Conservation (phyloP, 2,113 vertebrate genomes). For the Megaceryle torquata region DNA sequence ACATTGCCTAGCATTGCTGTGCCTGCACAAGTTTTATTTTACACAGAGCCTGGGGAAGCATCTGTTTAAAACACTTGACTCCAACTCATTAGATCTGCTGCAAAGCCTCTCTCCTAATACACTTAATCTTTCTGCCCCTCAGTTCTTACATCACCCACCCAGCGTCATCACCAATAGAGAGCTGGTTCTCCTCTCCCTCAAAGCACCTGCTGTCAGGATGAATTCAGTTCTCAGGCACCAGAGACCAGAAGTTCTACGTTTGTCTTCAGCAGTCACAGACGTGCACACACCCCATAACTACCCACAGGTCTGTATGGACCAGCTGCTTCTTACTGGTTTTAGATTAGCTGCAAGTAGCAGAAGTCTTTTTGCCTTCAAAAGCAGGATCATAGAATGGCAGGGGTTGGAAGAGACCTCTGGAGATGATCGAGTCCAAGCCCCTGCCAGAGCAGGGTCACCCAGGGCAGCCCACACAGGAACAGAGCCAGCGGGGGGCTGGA, state of each 20-base stretch:
- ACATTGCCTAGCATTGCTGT: background rate
- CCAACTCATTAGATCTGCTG: background rate
- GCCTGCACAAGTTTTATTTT: constrained; percentile 46
- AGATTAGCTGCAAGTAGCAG: background rate
- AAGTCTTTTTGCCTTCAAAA: background rate
- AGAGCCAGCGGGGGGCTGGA: too few species aligned
- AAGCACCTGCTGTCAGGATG: background rate
- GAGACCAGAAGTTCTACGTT: background rate
- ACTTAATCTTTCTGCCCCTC: constrained; percentile 13
- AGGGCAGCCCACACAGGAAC: too few species aligned
- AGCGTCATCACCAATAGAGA: accelerated
- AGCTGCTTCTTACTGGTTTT: background rate
- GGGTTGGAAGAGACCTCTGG: too few species aligned
- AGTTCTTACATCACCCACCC: background rate
- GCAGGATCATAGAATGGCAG: background rate
- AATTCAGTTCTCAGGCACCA: background rate
- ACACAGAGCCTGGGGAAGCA: background rate
- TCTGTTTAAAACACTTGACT: constrained; percentile 22
- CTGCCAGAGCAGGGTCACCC: too few species aligned
- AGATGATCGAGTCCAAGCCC: too few species aligned
- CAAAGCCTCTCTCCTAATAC: background rate
- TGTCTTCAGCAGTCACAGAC: background rate
- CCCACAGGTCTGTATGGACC: accelerated
- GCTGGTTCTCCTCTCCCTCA: background rate
- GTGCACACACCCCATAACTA: background rate